phyloP scores from a whole-genome alignment of 2,797 vertebrate genomes.

The Chloroceryle amazona region DNA sequence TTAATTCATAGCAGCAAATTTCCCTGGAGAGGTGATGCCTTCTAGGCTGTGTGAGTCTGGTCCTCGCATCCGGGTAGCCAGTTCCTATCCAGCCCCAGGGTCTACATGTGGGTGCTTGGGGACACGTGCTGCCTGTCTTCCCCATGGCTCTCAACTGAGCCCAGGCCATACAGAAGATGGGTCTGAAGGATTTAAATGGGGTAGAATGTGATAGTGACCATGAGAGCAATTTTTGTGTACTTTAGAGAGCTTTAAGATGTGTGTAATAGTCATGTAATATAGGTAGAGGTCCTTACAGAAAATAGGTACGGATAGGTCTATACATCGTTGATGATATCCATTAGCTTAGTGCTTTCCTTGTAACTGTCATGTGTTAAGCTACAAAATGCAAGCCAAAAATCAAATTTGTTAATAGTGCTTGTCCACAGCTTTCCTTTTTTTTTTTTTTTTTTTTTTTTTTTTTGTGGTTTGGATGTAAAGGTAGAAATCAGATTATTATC shows the following conservation, averaged over 20 bases:
- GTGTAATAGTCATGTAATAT: neutral
- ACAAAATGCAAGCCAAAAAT: neutral
- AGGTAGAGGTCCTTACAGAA: neutral
- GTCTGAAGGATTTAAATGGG: neutral
- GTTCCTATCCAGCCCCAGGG: fast-evolving
- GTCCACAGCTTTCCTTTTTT: neutral
- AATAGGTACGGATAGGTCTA: neutral
- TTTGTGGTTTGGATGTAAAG: neutral
- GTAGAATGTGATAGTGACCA: neutral
- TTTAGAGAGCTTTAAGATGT: neutral
- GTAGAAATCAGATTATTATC: neutral
- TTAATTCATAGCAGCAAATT: neutral
- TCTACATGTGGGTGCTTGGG: fast-evolving
- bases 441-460: neutral
- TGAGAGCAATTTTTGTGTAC: neutral
- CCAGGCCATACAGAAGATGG: fast-evolving
- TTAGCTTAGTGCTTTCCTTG: neutral
- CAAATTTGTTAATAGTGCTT: neutral
- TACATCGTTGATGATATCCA: neutral
- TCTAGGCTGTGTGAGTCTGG: neutral
- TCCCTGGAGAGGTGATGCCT: neutral
- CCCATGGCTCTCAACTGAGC: fast-evolving
- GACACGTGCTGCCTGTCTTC: fast-evolving
- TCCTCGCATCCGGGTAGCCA: fast-evolving
- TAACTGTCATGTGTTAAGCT: neutral